Evolutionary conservation across 1,140 invertebrate genomes (phyloP).

Genomic region (Camponotus pennsylvanicus): DNA sequence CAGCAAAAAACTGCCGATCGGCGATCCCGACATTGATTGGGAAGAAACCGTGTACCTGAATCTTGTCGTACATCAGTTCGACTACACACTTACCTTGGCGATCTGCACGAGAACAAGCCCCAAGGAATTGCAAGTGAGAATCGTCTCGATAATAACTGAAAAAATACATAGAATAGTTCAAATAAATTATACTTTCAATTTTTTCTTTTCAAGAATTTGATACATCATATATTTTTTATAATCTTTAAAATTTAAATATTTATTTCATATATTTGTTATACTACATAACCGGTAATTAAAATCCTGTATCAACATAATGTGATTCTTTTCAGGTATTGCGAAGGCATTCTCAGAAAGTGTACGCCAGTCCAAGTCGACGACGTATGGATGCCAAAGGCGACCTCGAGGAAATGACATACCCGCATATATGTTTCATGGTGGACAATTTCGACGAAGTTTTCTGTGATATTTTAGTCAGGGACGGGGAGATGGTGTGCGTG

Average conservation of each 20-base stretch:
- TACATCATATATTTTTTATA: not conserved
- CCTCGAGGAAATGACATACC: conserved; percentile 99
- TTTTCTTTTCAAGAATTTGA: not conserved
- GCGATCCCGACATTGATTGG: conserved; percentile 98
- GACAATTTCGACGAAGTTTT: conserved; percentile 99
- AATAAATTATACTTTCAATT: not conserved
- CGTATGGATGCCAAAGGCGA: conserved; percentile 99
- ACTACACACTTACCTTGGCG: conserved; percentile 98
- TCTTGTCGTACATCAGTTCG: conserved; percentile 99
- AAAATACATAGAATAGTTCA: not conserved
- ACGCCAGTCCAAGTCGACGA: conserved; percentile 97
- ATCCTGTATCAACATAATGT: not conserved
- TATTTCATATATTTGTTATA: not conserved
- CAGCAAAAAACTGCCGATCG: conserved; percentile 97
- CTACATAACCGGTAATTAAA: not conserved
- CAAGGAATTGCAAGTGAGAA: conserved; percentile 95
- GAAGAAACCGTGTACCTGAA: conserved; percentile 99
- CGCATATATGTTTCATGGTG: conserved; percentile 99
- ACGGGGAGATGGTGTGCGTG: conserved; percentile 99
- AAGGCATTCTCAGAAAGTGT: conserved; percentile 98
- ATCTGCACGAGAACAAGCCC: conserved; percentile 99
- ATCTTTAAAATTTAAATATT: not conserved
- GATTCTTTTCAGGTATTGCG: conserved; percentile 89
- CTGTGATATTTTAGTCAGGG: conserved; percentile 97
- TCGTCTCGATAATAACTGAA: not conserved